These are phyloP conservation scores for Sweltsa coloradensis DNA, from an alignment of 1,140 invertebrate genomes.

Conservation along the genomic window DNA sequence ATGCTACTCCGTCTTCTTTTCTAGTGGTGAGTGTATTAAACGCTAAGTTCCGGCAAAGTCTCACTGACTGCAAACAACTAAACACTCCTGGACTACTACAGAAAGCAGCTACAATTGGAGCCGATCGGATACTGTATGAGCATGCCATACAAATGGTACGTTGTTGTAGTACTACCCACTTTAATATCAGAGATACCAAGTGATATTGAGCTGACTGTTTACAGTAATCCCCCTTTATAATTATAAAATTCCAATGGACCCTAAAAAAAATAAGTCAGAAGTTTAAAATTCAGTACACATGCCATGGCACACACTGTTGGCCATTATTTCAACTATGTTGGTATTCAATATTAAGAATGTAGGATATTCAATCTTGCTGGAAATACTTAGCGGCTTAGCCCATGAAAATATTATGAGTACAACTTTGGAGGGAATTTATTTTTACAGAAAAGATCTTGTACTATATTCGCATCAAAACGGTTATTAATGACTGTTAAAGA, in stretches of 20 bases:
- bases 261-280: background rate
- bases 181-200: too few species aligned
- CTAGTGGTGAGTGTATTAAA: slow-evolving; percentile 79
- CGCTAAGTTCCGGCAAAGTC: slow-evolving; percentile 73
- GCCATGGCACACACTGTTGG: background rate
- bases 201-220: too few species aligned
- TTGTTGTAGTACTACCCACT: slow-evolving; percentile 4
- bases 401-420: too few species aligned
- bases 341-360: too few species aligned
- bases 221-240: background rate
- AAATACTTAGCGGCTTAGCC: too few species aligned
- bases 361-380: too few species aligned
- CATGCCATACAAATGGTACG: slow-evolving; percentile 91
- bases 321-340: background rate
- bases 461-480: background rate
- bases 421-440: too few species aligned
- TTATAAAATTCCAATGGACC: background rate
- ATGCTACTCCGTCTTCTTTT: too few species aligned
- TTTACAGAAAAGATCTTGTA: too few species aligned
- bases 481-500: background rate
- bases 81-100: slow-evolving; percentile 64
- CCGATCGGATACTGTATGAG: slow-evolving; percentile 91
- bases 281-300: background rate
- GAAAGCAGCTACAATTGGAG: slow-evolving; percentile 55
- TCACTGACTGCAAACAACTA: slow-evolving; percentile 77